phyloP scores from a whole-genome alignment of 2,888 invertebrate species.

The Eupithecia vulgata region DNA sequence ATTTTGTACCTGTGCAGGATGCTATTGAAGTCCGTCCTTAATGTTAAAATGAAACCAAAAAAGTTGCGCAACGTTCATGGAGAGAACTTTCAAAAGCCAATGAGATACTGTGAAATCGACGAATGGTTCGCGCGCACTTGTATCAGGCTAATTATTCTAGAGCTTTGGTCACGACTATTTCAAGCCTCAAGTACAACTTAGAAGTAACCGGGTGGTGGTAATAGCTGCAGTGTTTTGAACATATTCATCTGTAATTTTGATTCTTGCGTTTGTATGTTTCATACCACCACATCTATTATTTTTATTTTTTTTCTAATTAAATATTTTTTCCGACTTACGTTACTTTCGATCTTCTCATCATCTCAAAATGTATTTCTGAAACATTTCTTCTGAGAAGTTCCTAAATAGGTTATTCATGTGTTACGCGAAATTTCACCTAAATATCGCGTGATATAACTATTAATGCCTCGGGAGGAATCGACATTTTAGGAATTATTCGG shows the following conservation, averaged over 20 bases:
- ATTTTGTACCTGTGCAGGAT: slow-evolving; percentile 60
- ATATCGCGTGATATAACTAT: slow-evolving; percentile 57
- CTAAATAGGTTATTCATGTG: slow-evolving; percentile 33
- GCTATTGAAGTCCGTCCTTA: slow-evolving; percentile 56
- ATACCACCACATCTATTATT: too few relatives aligned
- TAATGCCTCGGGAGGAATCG: slow-evolving; percentile 49
- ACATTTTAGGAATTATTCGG: slow-evolving; percentile 50
- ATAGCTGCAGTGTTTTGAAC: not conserved
- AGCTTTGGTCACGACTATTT: slow-evolving; percentile 73
- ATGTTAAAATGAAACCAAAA: slow-evolving; percentile 54
- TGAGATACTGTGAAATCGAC: slow-evolving; percentile 76
- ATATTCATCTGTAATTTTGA: not conserved
- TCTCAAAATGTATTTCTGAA: slow-evolving; percentile 11
- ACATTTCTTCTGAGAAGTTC: not conserved
- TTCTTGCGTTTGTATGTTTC: not conserved
- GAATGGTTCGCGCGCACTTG: slow-evolving; percentile 59
- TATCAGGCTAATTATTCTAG: slow-evolving; percentile 75
- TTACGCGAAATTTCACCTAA: slow-evolving; percentile 36
- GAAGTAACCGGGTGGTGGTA: slow-evolving; percentile 16
- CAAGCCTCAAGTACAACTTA: slow-evolving; percentile 53
- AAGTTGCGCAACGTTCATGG: slow-evolving; percentile 63
- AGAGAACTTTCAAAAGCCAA: slow-evolving; percentile 78
- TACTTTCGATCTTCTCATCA: not conserved
- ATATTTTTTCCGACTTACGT: not conserved
- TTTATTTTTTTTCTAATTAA: not conserved